Evolutionary conservation across 2,888 invertebrate genomes (phyloP).

Genomic region (Stictocephala bisonia): DNA sequence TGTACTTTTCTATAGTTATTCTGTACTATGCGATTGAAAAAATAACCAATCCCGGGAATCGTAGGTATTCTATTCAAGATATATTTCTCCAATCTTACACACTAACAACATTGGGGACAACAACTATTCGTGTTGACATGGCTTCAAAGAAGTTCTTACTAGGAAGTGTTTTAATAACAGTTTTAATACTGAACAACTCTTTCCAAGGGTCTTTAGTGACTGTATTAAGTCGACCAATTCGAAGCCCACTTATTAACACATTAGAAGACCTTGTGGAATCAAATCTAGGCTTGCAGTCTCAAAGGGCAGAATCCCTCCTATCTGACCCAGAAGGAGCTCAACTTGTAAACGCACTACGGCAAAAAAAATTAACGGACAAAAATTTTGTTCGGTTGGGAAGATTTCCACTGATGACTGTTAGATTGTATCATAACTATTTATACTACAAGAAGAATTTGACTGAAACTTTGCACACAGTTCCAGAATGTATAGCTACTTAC

Average conservation of each 20-base stretch:
- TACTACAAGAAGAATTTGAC: not conserved
- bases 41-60: not conserved
- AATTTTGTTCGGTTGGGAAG: conserved; percentile 9
- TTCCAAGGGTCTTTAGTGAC: conserved; percentile 8
- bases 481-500: not conserved
- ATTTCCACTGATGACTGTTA: not conserved
- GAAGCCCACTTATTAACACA: not conserved
- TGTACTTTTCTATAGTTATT: not conserved
- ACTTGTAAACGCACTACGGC: not conserved
- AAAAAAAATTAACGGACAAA: not conserved
- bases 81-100: not conserved
- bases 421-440: not conserved
- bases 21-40: conserved; percentile 9
- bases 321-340: not conserved
- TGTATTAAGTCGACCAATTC: not conserved
- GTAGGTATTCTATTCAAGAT: not conserved
- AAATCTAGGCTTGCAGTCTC: conserved; percentile 4
- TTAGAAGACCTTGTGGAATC: not conserved
- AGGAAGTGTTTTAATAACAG: not conserved
- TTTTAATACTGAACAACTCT: conserved; percentile 3
- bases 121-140: not conserved
- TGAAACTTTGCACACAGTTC: conserved; percentile 14
- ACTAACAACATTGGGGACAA: not conserved
- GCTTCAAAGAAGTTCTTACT: not conserved
- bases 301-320: not conserved